phyloP scores from a whole-genome alignment of 1,140 invertebrate genomes.

The Zaprionus lachaisei region DNA sequence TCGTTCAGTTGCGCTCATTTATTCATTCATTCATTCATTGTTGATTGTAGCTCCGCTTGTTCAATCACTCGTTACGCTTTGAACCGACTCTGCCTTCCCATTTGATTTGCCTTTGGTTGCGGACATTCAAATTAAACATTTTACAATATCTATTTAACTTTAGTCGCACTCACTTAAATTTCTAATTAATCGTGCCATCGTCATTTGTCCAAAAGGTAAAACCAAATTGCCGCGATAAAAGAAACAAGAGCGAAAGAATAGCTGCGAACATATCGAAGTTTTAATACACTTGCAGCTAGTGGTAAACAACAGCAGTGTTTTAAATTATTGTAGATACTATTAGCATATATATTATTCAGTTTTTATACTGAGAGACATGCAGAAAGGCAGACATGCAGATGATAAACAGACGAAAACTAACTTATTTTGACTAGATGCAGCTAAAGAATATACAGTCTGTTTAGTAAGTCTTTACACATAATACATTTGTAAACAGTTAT shows the following conservation, averaged over 20 bases:
- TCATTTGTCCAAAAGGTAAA: slow-evolving; percentile 34
- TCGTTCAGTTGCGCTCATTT: slow-evolving; percentile 47
- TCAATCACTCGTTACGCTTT: slow-evolving; percentile 51
- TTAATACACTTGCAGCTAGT: neutral
- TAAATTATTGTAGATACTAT: too few relatives aligned
- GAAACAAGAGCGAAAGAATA: neutral
- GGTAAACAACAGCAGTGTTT: too few relatives aligned
- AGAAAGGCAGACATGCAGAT: too few relatives aligned
- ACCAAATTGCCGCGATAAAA: slow-evolving; percentile 22
- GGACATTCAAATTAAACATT: slow-evolving; percentile 63
- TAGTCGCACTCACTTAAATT: slow-evolving; percentile 73
- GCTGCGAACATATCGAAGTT: neutral
- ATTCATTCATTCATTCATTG: slow-evolving; percentile 43
- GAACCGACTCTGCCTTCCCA: neutral
- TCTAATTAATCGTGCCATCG: slow-evolving; percentile 67
- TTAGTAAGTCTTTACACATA: too few relatives aligned
- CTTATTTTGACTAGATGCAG: too few relatives aligned
- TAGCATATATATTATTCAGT: too few relatives aligned
- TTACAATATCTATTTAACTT: slow-evolving; percentile 75
- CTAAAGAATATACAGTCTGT: too few relatives aligned
- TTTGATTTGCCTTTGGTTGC: slow-evolving; percentile 43
- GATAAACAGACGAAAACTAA: too few relatives aligned
- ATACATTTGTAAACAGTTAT: too few relatives aligned
- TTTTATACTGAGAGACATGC: too few relatives aligned
- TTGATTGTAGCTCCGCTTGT: slow-evolving; percentile 44